Evolutionary conservation across 2,113 vertebrate genomes (phyloP).

Genomic region (Prunella fulvescens): DNA sequence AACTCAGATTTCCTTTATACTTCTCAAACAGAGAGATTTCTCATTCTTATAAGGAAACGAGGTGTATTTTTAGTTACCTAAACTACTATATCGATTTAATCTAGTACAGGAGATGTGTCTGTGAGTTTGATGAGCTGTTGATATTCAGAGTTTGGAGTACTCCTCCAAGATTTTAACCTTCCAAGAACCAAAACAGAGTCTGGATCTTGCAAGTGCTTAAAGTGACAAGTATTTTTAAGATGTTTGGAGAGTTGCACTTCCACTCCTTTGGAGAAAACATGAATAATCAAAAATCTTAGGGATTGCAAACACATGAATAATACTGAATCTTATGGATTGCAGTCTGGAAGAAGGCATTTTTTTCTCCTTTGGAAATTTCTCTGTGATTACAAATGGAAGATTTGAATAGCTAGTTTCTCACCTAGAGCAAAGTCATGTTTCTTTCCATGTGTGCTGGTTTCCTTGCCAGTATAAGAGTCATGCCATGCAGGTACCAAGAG

Average conservation of each 20-base stretch:
- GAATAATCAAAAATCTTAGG: not conserved
- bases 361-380: not conserved
- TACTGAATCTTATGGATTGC: not conserved
- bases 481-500: not conserved
- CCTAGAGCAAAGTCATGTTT: not conserved
- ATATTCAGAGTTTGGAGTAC: not conserved
- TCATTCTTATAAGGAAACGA: not conserved
- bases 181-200: not conserved
- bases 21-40: not conserved
- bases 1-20: not conserved
- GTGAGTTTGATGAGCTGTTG: not conserved
- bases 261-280: not conserved
- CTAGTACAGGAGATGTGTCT: not conserved
- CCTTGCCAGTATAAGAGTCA: not conserved
- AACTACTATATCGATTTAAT: not conserved
- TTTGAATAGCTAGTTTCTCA: not conserved
- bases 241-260: not conserved
- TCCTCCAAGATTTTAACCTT: not conserved
- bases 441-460: not conserved
- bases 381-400: not conserved
- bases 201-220: not conserved
- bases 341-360: not conserved
- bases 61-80: not conserved
- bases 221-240: not conserved
- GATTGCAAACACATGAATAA: not conserved